phyloP scores from a whole-genome alignment of 2,113 vertebrate genomes.

The Nannospalax galili region DNA sequence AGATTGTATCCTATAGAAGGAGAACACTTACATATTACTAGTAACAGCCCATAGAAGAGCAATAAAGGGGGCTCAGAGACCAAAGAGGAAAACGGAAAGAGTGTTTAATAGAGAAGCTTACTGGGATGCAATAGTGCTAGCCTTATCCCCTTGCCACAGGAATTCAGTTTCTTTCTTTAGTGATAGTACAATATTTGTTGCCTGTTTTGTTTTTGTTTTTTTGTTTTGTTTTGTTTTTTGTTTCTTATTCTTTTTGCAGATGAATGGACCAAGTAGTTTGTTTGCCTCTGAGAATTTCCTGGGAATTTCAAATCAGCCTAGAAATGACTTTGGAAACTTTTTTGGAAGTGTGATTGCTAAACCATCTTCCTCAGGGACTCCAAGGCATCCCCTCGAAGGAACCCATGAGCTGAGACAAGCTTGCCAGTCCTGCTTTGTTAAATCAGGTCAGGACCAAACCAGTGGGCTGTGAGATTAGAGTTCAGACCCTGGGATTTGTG shows the following conservation, averaged over 20 bases:
- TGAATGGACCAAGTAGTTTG: conserved; percentile 87
- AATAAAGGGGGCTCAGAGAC: background rate
- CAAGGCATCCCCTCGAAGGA: conserved; percentile 92
- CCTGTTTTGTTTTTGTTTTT: conserved; percentile 50
- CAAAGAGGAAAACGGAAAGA: background rate
- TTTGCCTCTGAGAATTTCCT: conserved; percentile 88
- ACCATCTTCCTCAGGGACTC: conserved; percentile 74
- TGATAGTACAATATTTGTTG: conserved; percentile 63
- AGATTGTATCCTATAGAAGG: background rate
- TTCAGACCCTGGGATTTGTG: background rate
- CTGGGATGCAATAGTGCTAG: background rate
- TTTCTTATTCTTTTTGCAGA: conserved; percentile 83
- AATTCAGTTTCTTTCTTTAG: background rate
- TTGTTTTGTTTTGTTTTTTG: conserved; percentile 9
- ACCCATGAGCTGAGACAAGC: conserved; percentile 96
- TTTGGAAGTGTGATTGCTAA: conserved; percentile 83
- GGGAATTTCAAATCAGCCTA: conserved; percentile 85
- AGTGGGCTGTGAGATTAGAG: background rate
- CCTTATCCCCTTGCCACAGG: background rate
- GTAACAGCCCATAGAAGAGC: background rate
- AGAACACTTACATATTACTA: background rate
- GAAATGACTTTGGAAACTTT: conserved; percentile 84
- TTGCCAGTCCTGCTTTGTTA: conserved; percentile 93
- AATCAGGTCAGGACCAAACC: conserved; percentile 89
- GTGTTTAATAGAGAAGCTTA: background rate